Percentiles rank a stretch among this genome's conserved stretches.
These are phyloP conservation scores for Dermolepida albohirtum DNA, from an alignment of 2,888 invertebrate genomes.

Conservation along the genomic window DNA sequence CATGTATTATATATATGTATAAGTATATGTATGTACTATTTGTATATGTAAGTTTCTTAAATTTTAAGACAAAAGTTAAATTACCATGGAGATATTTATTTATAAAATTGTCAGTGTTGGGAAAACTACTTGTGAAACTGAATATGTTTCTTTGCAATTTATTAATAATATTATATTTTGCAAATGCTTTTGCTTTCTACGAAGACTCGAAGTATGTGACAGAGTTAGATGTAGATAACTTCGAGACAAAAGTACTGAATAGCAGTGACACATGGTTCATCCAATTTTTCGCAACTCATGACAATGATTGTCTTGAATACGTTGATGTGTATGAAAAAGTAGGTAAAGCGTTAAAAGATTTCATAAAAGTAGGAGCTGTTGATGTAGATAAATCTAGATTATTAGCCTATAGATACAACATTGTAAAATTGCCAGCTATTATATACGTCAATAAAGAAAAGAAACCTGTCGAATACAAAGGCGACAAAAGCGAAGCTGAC, in stretches of 20 bases:
- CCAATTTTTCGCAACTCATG: conserved; percentile 16
- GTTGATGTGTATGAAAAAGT: conserved; percentile 37
- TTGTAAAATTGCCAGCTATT: conserved; percentile 34
- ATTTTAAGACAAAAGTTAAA: conserved; percentile 20
- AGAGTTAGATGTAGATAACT: conserved; percentile 27
- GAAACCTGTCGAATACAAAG: conserved; percentile 4
- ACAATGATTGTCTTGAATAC: conserved; percentile 13
- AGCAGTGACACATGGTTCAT: conserved; percentile 24
- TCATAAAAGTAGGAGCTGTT: conserved; percentile 44
- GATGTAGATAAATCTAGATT: conserved; percentile 43
- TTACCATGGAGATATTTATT: conserved; percentile 26
- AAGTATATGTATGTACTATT: too few species aligned
- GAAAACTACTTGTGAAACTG: background rate
- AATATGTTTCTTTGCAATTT: conserved; percentile 11
- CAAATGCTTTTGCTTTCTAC: conserved; percentile 9
- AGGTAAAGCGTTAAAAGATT: conserved; percentile 41
- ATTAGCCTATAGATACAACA: conserved; percentile 40
- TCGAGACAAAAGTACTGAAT: conserved; percentile 12
- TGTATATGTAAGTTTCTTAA: background rate
- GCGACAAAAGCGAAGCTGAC: background rate
- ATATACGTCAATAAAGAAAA: conserved; percentile 20
- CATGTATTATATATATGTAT: too few species aligned
- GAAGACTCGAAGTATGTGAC: conserved; percentile 24
- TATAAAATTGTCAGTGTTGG: conserved; percentile 22
- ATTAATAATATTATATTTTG: background rate